phyloP scores from a whole-genome alignment of 64 coral and sea anemone species.

The Porites australiensis region DNA sequence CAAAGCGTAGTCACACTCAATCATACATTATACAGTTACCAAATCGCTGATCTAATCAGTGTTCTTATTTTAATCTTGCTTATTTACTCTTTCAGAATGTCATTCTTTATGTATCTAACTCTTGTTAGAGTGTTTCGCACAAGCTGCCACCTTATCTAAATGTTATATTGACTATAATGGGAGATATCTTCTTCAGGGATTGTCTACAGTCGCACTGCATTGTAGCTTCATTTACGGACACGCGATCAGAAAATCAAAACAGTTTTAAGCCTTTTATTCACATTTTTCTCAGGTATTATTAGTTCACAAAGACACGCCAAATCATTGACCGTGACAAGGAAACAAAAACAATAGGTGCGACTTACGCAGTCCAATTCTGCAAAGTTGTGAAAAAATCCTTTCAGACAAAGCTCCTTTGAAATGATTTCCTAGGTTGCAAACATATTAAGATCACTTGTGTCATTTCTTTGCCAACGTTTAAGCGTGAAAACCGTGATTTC shows the following conservation, averaged over 20 bases:
- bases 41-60: conserved; percentile 22
- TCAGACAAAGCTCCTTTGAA: too few species aligned
- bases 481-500: too few species aligned
- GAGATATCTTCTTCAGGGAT: too few species aligned
- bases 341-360: conserved; percentile 1
- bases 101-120: background rate
- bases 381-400: background rate
- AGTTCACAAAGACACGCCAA: background rate
- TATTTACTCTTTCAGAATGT: background rate
- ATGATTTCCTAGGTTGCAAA: too few species aligned
- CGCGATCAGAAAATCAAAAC: background rate
- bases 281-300: background rate
- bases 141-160: background rate
- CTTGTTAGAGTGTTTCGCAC: background rate
- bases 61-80: background rate
- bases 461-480: too few species aligned
- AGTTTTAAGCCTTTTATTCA: background rate
- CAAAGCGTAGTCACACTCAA: conserved; percentile 38
- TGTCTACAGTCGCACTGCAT: too few species aligned
- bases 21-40: background rate
- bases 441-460: too few species aligned
- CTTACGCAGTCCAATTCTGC: background rate
- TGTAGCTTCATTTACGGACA: background rate
- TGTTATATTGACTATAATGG: too few species aligned
- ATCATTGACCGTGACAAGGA: background rate